phyloP scores from a whole-genome alignment of 2,797 vertebrate genomes.

The Clarias laeviceps region DNA sequence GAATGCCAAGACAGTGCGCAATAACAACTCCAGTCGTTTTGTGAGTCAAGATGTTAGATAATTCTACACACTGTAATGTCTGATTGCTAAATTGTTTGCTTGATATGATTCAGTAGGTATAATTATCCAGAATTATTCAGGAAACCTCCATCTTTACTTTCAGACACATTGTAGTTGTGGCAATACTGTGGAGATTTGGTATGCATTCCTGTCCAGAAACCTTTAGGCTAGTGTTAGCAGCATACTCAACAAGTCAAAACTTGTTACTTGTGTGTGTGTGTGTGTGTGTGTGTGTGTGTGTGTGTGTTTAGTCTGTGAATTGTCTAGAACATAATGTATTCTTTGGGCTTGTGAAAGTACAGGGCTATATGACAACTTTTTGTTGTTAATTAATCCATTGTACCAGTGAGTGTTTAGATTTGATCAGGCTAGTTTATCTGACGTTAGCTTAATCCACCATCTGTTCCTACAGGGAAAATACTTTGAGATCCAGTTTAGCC shows the following conservation, averaged over 20 bases:
- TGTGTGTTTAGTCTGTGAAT: neutral
- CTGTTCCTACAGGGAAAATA: constrained; percentile 78
- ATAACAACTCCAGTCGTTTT: constrained; percentile 87
- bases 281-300: too few relatives aligned
- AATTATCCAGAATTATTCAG: neutral
- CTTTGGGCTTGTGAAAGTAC: constrained; percentile 18
- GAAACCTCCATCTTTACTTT: neutral
- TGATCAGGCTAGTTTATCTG: neutral
- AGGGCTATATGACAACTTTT: neutral
- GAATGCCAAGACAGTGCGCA: constrained; percentile 82
- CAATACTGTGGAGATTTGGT: neutral
- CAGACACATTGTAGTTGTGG: neutral
- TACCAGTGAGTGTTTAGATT: neutral
- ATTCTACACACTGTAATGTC: neutral
- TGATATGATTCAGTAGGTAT: neutral
- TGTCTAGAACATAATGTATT: constrained; percentile 1
- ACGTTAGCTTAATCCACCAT: neutral
- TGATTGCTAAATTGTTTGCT: neutral
- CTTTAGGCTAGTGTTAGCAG: constrained; percentile 36
- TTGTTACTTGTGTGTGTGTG: constrained; percentile 2
- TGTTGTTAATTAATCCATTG: neutral
- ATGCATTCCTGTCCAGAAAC: constrained; percentile 40
- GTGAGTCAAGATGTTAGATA: constrained; percentile 67
- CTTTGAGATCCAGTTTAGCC: constrained; percentile 86
- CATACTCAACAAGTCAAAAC: constrained; percentile 35